Conservation (phyloP, 1,140 invertebrate species). For the Lanistes nyassanus region DNA sequence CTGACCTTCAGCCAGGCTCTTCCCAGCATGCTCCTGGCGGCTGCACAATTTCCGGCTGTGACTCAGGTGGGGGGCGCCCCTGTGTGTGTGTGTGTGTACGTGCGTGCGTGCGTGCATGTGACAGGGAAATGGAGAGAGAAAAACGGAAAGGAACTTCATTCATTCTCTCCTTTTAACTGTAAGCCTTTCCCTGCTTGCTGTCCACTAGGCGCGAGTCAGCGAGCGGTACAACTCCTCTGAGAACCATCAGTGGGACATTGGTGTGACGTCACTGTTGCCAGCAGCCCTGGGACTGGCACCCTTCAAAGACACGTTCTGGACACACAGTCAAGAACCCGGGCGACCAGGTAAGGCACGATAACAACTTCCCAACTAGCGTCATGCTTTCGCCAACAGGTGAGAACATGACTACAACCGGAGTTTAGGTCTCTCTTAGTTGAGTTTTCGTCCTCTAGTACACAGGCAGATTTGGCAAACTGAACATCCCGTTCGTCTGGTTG, state of each 20-base stretch:
- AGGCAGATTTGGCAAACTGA: no score
- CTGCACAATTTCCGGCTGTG: slow-evolving; percentile 2
- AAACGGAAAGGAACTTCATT: neutral
- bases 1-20: slow-evolving; percentile 7
- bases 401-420: no score
- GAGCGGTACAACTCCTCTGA: slow-evolving; percentile 6
- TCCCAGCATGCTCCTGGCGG: slow-evolving; percentile 11
- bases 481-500: no score
- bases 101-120: slow-evolving; percentile 8
- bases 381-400: no score
- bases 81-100: slow-evolving; percentile 6
- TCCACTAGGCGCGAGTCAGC: slow-evolving; percentile 23
- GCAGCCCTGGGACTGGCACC: slow-evolving; percentile 32
- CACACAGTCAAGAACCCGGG: slow-evolving; percentile 22
- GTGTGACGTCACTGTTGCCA: slow-evolving; percentile 37
- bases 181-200: neutral
- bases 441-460: no score
- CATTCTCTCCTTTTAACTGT: neutral
- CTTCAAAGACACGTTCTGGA: slow-evolving; percentile 43
- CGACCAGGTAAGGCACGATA: no score
- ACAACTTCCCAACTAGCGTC: no score
- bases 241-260: slow-evolving; percentile 37
- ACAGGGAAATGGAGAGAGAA: neutral
- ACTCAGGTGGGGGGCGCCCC: neutral
- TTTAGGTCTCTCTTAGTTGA: no score